Evolutionary conservation across 2,113 vertebrate species (phyloP).

Genomic region (Dolichallabes microphthalmus): DNA sequence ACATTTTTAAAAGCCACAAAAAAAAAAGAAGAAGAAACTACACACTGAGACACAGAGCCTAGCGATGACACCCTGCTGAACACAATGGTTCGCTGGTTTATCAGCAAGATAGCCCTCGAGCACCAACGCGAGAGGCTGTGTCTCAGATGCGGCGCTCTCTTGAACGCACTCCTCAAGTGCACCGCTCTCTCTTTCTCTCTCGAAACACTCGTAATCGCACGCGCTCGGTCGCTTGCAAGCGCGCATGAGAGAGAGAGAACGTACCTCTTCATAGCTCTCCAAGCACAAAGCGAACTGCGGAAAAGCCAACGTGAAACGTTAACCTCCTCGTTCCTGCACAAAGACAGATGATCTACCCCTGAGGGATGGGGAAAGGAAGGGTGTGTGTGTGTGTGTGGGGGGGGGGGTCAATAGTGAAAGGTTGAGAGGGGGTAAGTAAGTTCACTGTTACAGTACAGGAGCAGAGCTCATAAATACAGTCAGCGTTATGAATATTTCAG

Average conservation of each 20-base stretch:
- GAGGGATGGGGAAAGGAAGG: conserved; percentile 63
- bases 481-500: conserved; percentile 80
- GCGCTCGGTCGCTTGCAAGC: background rate
- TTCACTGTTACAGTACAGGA: conserved; percentile 55
- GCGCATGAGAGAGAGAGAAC: background rate
- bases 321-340: conserved; percentile 63
- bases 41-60: conserved; percentile 60
- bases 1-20: conserved; percentile 61
- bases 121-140: conserved; percentile 77
- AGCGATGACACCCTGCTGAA: conserved; percentile 68
- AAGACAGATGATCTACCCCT: conserved; percentile 75
- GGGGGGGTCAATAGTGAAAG: background rate
- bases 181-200: background rate
- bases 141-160: conserved; percentile 36
- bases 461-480: conserved; percentile 77
- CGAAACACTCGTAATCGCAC: background rate
- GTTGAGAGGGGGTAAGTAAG: conserved; percentile 10
- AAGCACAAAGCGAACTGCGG: conserved; percentile 20
- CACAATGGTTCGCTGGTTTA: conserved; percentile 77
- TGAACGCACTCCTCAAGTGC: conserved; percentile 15
- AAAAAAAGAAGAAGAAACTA: conserved; percentile 46
- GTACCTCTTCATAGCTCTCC: conserved; percentile 35
- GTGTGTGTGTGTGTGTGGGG: background rate
- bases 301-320: conserved; percentile 24
- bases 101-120: conserved; percentile 68